These are phyloP conservation scores for Origma solitaria DNA, from an alignment of 2,113 vertebrate species.

Conservation along the genomic window DNA sequence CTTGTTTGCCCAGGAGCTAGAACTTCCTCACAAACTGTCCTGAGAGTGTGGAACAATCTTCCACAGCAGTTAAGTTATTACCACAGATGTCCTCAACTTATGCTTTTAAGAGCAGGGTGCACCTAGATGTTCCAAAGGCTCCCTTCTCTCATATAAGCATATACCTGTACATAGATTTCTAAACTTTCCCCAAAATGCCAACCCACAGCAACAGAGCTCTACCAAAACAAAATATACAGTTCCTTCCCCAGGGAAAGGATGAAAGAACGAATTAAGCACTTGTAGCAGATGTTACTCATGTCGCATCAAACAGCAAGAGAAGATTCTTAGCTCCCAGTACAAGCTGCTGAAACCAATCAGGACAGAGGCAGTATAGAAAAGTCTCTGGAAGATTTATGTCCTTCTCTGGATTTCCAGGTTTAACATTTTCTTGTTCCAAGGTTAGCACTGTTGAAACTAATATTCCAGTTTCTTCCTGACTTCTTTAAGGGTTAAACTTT, in stretches of 20 bases:
- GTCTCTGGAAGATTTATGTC: background rate
- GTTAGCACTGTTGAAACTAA: background rate
- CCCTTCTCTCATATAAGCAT: background rate
- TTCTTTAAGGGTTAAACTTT: background rate
- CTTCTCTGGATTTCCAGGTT: background rate
- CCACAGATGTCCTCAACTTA: background rate
- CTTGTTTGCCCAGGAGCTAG: background rate
- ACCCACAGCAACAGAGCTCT: background rate
- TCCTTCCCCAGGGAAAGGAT: slow-evolving; percentile 42
- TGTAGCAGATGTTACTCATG: slow-evolving; percentile 50
- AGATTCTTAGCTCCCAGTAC: background rate
- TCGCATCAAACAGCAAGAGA: slow-evolving; percentile 29
- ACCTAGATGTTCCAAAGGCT: background rate
- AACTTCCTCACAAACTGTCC: background rate
- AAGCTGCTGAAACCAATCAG: background rate
- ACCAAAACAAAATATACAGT: slow-evolving; percentile 28
- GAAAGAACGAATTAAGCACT: slow-evolving; percentile 47
- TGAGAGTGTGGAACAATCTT: background rate
- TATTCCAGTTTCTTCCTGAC: background rate
- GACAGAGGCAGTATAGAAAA: background rate
- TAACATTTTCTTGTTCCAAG: background rate
- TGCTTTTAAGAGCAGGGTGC: background rate
- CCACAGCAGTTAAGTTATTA: background rate
- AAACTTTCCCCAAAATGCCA: background rate
- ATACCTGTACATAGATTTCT: background rate